Conservation (phyloP, 2,113 vertebrate species). For the Smithornis capensis region DNA sequence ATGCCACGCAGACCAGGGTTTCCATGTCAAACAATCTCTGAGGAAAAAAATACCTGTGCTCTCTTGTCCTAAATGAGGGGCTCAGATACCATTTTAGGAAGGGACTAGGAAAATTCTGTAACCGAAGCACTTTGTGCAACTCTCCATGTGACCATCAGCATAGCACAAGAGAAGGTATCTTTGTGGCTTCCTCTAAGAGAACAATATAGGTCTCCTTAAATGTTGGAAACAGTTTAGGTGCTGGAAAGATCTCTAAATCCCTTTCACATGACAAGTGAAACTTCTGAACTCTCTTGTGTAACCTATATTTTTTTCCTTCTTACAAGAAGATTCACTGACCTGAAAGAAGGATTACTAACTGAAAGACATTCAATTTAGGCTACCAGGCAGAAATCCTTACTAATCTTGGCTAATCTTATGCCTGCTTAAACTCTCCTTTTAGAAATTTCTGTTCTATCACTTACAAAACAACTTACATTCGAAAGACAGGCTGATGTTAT, state of each 20-base stretch:
- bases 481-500: not conserved
- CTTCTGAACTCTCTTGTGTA: not conserved
- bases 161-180: not conserved
- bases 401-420: constrained; percentile 6
- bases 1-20: not conserved
- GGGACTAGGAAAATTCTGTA: not conserved
- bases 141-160: not conserved
- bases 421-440: constrained; percentile 8
- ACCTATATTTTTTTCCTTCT: not conserved
- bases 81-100: not conserved
- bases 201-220: not conserved
- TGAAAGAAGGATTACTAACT: constrained; percentile 14
- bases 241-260: not conserved
- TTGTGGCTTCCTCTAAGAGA: not conserved
- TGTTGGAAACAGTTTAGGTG: not conserved
- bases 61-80: not conserved
- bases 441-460: not conserved
- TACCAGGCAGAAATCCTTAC: constrained; percentile 24
- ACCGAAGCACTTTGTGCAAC: not conserved
- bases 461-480: not conserved
- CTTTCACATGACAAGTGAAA: not conserved
- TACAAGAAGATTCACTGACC: not conserved
- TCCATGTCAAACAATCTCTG: not conserved
- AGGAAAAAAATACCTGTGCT: not conserved
- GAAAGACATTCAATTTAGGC: not conserved